Conservation (phyloP, 1,140 invertebrate genomes). For the Homarus americanus region DNA sequence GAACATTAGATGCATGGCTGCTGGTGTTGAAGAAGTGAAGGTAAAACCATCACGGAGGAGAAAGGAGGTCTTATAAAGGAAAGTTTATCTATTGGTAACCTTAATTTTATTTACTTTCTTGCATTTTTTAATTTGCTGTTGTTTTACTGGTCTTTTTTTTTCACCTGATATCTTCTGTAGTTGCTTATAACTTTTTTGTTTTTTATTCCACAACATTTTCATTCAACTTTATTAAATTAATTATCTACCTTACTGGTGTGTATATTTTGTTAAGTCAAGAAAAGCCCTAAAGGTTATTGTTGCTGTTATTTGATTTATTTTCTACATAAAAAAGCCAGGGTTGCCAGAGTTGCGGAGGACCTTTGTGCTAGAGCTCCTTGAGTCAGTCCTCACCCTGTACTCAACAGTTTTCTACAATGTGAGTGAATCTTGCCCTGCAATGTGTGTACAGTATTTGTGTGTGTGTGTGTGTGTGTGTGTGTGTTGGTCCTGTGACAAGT, state of each 20-base stretch:
- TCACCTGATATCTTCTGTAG: too few species aligned
- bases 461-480: neutral
- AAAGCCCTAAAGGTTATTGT: neutral
- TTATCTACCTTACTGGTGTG: neutral
- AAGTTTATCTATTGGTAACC: too few species aligned
- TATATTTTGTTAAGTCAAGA: neutral
- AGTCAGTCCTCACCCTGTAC: constrained; percentile 94
- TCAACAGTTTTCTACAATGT: constrained; percentile 93
- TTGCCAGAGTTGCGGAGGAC: constrained; percentile 98
- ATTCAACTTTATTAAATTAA: too few species aligned
- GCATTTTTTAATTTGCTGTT: neutral
- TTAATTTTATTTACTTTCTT: neutral
- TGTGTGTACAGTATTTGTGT: neutral
- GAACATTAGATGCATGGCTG: too few species aligned
- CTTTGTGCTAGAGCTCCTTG: constrained; percentile 96
- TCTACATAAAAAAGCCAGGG: constrained; percentile 83
- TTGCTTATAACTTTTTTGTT: neutral
- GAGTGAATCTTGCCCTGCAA: constrained; percentile 7
- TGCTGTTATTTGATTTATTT: neutral
- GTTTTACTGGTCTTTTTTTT: constrained; percentile 26
- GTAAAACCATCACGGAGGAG: too few species aligned
- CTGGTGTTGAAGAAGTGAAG: too few species aligned
- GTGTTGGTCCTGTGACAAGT: neutral
- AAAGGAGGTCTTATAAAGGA: too few species aligned
- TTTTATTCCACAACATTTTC: too few species aligned